A percentile compares a stretch with the other conserved stretches of the same genome.
These are phyloP conservation scores for Zoanthus sansibaricus DNA, from an alignment of 92 coral and sea anemone genomes.

Conservation along the genomic window DNA sequence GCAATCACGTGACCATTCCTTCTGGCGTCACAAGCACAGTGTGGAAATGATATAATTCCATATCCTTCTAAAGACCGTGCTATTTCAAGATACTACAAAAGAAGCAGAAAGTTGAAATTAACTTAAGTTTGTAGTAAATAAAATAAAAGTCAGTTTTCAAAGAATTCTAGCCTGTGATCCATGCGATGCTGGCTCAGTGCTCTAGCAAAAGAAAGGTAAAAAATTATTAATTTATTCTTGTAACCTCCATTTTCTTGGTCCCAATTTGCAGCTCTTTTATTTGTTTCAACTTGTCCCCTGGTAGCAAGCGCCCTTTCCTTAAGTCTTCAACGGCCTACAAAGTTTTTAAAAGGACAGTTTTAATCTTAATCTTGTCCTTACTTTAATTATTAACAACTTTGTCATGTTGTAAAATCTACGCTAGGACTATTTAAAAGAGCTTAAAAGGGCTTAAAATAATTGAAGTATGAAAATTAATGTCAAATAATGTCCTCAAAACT, in stretches of 20 bases:
- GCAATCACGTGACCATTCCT: conserved; percentile 89
- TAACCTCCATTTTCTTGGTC: conserved; percentile 83
- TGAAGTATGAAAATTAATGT: too few species aligned
- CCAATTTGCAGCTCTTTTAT: conserved; percentile 80
- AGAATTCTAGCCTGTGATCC: too few species aligned
- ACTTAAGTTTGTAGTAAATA: too few species aligned
- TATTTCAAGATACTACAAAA: conserved; percentile 79
- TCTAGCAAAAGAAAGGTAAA: too few species aligned
- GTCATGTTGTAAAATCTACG: neutral
- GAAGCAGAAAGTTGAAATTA: neutral
- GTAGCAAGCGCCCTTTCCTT: conserved; percentile 75
- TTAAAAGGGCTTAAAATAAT: too few species aligned
- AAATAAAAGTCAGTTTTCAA: too few species aligned
- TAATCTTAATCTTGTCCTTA: neutral
- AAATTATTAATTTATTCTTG: neutral
- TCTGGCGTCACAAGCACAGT: conserved; percentile 96
- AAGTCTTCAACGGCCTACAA: conserved; percentile 89
- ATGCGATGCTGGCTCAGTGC: too few species aligned
- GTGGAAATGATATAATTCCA: conserved; percentile 86
- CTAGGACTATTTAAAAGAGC: too few species aligned
- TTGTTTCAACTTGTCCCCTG: conserved; percentile 72
- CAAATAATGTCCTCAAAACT: too few species aligned
- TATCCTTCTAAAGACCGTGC: conserved; percentile 86
- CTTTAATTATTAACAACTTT: neutral
- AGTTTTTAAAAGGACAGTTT: neutral